Evolutionary conservation across 2,797 vertebrate species (phyloP), one percentile per base, ranked within the genome.

Genomic region (Propithecus perrieri): DNA sequence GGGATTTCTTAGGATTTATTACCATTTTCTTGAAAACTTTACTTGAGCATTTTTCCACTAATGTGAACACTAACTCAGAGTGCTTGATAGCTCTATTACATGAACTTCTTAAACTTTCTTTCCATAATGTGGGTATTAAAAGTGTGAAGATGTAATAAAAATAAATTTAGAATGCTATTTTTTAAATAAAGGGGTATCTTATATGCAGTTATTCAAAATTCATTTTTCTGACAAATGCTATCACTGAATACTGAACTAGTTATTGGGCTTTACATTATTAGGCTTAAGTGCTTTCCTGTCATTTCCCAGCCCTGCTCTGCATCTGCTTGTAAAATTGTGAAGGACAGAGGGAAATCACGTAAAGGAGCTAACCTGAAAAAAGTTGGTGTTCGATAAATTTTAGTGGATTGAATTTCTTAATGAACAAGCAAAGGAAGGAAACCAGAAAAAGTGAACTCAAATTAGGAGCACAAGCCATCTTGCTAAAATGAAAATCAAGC

Each of bases 11-110:
- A 69, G 53, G 30, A 92, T 90, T 81, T 86, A 88, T 95, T 94
- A 41, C 41, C 18, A 57, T 88, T 97, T 92, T 87, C 79, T 88
- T 94, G 38, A 86, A 89, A 95, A 75, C 48, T 74, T 96, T 53
- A 61, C 30, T 92, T 96, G 41, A 85, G 20, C 18, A 46, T n/a
- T 35, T 87, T 95, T 91, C 33, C 28, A 22, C 86, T 67, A 71
- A 48, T 8, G 28, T 88, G 24, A 78, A 85, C 61, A 81, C 48
- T 61, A 95, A 88, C 22, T 91, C 41, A n/a, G 12, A 91, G 9
- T 94, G 24, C 4, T 59, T 61, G 28, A 55, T 75, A 83, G 75
- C 41, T 87, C 14, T 89, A 11, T 80, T 75, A 72, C 14, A 63
- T 85, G 30, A 88, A 88, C 22, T 81, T 79, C 50, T 92, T 69